Base-by-base conservation (phyloP, 1,140 invertebrate genomes). In the Akabosia matsudoensis region DNA sequence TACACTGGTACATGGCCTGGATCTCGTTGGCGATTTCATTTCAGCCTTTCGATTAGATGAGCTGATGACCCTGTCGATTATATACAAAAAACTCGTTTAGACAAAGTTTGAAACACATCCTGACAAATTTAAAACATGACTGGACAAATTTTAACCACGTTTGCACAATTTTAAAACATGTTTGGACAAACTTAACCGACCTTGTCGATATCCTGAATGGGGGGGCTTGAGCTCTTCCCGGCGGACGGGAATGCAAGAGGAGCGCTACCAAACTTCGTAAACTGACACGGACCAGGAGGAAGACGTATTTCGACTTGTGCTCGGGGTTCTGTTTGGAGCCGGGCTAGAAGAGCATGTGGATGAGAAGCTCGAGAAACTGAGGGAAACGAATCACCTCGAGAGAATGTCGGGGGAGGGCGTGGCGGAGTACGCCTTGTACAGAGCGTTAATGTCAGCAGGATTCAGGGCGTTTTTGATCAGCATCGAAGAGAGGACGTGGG, bases 271-370 rank as follows among this genome's bases (percentile, higher is more conserved):
- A 3, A 88, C 88, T 84, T 99, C 97, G 82, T 91, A 91, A 0
- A 99, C 96, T 84, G 95, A 96, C 94, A 87, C 98, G 99, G 1
- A 97, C 95, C 74, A 99, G 85, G 45, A 99, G 86, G 86, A 93
- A 95, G 82, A 99, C 94, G 83, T 99, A 99, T 84, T 99, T 99
- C 1, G 95, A 91, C 86, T 97, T 97, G 83, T 99, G 96, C 83
- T 99, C 97, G 0, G 93, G 93, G 86, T 98, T 97, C 54, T 98
- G 87, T 87, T 97, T 97, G 1, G 93, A 91, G 16, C 93, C 93
- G 24, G 94, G 91, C 83, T 95, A 96, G 83, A 99, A 99, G 16
- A 99, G 85, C 0, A 94, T 90, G 85, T 98, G 96, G 30, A 98
- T 92, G 0, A 99, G 86, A 26, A 99, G 87, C 86, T 99, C 95